A percentile compares a stretch with the other conserved stretches of the same genome.
Conservation (phyloP, 1,140 invertebrate genomes). For the Hesperophylax magnus region DNA sequence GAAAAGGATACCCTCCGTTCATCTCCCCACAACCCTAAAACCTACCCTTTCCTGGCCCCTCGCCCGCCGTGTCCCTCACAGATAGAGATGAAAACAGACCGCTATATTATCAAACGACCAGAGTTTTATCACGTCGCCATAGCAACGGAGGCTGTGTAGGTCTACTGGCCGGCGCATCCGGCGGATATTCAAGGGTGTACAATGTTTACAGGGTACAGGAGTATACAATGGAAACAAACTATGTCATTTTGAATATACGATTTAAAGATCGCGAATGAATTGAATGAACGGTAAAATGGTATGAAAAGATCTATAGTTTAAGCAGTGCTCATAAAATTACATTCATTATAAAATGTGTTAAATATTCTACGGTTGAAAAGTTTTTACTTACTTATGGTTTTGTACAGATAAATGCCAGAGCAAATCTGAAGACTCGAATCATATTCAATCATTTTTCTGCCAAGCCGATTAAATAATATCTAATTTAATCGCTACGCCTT, state of each 20-base stretch:
- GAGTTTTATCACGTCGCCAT: conserved; percentile 70
- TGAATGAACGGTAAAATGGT: too few species aligned
- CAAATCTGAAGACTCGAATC: not conserved
- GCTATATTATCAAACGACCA: conserved; percentile 67
- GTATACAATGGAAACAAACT: not conserved
- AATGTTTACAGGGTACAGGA: not conserved
- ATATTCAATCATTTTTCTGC: not conserved
- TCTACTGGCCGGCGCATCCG: conserved; percentile 53
- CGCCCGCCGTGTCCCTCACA: conserved; percentile 46
- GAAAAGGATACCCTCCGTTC: conserved; percentile 45
- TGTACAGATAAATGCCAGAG: not conserved
- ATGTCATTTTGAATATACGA: too few species aligned
- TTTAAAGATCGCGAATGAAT: too few species aligned
- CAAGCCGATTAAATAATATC: not conserved
- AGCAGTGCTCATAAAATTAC: too few species aligned
- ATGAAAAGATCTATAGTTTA: too few species aligned
- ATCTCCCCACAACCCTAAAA: conserved; percentile 27
- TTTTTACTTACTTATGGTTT: too few species aligned
- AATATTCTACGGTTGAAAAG: too few species aligned
- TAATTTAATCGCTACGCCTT: not conserved
- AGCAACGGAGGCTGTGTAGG: conserved; percentile 61
- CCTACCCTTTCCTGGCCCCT: not conserved
- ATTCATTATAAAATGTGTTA: too few species aligned
- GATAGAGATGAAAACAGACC: conserved; percentile 56
- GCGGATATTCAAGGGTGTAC: conserved; percentile 18